Percentiles rank a stretch among this genome's conserved stretches.
These are phyloP conservation scores for Auanema freiburgensis DNA, from an alignment of 2,888 invertebrate genomes.

Conservation along the genomic window DNA sequence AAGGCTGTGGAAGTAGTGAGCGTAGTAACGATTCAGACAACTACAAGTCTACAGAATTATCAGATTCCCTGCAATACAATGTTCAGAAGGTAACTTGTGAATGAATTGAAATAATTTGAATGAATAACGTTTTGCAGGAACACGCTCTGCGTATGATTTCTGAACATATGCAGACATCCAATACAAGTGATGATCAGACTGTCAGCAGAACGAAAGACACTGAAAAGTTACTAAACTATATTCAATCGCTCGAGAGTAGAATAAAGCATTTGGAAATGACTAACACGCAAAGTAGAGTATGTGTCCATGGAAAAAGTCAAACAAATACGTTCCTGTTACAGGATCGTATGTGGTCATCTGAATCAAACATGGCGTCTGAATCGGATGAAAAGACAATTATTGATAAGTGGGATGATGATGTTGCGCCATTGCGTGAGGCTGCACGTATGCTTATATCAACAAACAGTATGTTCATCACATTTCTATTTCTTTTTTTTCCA, in stretches of 20 bases:
- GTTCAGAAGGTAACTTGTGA: slow-evolving; percentile 14
- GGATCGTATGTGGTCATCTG: slow-evolving; percentile 38
- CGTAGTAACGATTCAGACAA: slow-evolving; percentile 22
- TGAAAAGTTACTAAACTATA: slow-evolving; percentile 73
- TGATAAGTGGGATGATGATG: slow-evolving; percentile 30
- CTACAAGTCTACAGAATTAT: background rate
- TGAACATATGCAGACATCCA: slow-evolving; percentile 33
- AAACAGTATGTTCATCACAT: background rate
- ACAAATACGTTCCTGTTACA: slow-evolving; percentile 43
- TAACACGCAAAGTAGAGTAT: slow-evolving; percentile 15
- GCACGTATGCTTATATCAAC: slow-evolving; percentile 8
- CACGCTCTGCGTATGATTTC: slow-evolving; percentile 33
- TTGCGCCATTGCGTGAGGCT: slow-evolving; percentile 10
- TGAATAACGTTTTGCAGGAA: slow-evolving; percentile 22
- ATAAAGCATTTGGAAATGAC: slow-evolving; percentile 71
- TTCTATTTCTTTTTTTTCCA: slow-evolving; percentile 9
- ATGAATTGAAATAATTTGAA: no score
- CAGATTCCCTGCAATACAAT: slow-evolving; percentile 11
- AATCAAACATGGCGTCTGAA: slow-evolving; percentile 36
- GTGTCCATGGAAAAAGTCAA: background rate
- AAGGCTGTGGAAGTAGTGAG: slow-evolving; percentile 44
- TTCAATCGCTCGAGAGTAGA: slow-evolving; percentile 83
- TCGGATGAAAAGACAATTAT: slow-evolving; percentile 45
- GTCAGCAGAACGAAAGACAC: slow-evolving; percentile 24
- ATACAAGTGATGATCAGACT: slow-evolving; percentile 25